Evolutionary conservation across 2,113 vertebrate species (phyloP), one percentile per base, ranked within the genome.

Genomic region (Oncorhynchus kisutch): DNA sequence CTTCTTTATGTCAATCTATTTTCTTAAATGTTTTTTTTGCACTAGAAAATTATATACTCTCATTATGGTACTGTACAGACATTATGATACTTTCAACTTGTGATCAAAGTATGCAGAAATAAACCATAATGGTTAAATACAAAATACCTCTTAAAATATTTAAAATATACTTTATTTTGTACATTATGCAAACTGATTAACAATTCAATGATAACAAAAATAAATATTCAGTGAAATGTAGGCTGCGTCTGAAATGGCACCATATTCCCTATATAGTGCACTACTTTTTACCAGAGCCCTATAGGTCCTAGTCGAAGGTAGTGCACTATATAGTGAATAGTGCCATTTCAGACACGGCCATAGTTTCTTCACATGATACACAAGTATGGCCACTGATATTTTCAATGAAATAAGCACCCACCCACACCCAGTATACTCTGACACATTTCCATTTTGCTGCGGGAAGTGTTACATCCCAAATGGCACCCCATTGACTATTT

Each of bases 121-220:
- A 91, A 93, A 91, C 91, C 80, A 71, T 84, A 81, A 93, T 92
- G 93, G 91, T 86, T 91, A 93, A 92, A 93, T 93, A 94, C 90
- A 94, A 94, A 94, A 94, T 92, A 90, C 92, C 84, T 94, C 90
- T 93, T 85, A 91, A 94, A 93, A 93, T 93, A 92, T 90, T 93
- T 91, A 91, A 93, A 94, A 94, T 93, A 94, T 91, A 93, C 86
- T 92, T 93, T 92, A 88, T 93, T 93, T 93, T 94, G 84, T 93
- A 94, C 93, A 94, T 89, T 89, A 93, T 91, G 89, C 87, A 91
- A 93, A 92, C 91, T 84, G 86, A 90, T 88, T 89, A 89, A 91
- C 89, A 93, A 88, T 90, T 89, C 68, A 85, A 93, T 93, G 92
- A 90, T 90, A 91, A 91, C 25, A 92, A 87, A 93, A 94, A 94